These are phyloP conservation scores for Antheraea assamensis DNA, from an alignment of 2,888 invertebrate genomes.

Conservation along the genomic window DNA sequence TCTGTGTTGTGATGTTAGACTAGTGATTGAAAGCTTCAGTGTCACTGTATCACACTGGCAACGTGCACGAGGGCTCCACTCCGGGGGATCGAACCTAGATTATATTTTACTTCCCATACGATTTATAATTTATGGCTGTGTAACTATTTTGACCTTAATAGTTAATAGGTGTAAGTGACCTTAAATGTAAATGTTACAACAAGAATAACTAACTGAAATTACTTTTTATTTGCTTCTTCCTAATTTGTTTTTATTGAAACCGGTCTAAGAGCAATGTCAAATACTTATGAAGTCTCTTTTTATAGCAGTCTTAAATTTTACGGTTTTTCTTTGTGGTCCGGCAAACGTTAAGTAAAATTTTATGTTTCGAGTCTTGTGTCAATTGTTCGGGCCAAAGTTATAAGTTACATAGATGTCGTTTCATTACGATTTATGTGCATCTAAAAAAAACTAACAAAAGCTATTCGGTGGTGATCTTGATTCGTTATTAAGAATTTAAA, in stretches of 20 bases:
- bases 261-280: constrained; percentile 40
- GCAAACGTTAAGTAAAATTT: constrained; percentile 42
- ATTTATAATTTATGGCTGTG: no score
- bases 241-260: constrained; percentile 47
- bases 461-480: not conserved
- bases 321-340: constrained; percentile 45
- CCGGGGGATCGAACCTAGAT: no score
- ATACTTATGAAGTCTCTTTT: constrained; percentile 56
- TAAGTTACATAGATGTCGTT: constrained; percentile 17
- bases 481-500: no score
- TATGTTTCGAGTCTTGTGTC: constrained; percentile 38
- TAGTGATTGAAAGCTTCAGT: no score
- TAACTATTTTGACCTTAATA: not conserved
- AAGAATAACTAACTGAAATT: constrained; percentile 8
- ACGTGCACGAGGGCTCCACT: no score
- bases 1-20: no score
- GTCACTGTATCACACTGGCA: no score
- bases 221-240: constrained; percentile 44
- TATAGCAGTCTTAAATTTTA: constrained; percentile 59
- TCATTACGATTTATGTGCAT: constrained; percentile 15
- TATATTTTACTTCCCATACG: no score
- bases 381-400: constrained; percentile 29
- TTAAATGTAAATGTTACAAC: not conserved
- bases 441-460: constrained; percentile 9
- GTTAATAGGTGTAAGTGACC: not conserved